Percentiles rank a stretch among this genome's conserved stretches.
Evolutionary conservation across 2,113 vertebrate genomes (phyloP).

Genomic region (Microcebus lehilahytsara): DNA sequence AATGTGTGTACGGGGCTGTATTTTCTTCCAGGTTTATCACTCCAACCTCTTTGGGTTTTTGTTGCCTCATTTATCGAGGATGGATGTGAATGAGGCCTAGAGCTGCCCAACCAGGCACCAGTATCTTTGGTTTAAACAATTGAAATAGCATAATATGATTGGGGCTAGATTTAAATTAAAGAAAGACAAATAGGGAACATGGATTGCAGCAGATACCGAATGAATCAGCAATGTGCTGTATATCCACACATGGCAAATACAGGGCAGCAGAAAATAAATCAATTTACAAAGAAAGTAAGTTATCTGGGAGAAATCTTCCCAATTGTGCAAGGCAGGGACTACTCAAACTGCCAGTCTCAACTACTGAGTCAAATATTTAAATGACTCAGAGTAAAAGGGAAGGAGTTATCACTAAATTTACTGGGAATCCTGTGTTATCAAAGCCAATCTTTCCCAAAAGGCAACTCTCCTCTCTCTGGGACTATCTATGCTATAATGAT

Average conservation of each 20-base stretch:
- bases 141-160: neutral
- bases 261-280: neutral
- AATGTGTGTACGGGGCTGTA: fast-evolving
- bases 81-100: neutral
- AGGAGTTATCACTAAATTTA: neutral
- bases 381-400: neutral
- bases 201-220: neutral
- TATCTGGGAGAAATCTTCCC: neutral
- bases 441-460: neutral
- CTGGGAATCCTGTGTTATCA: no score
- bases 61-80: neutral
- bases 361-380: neutral
- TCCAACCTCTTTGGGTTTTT: neutral
- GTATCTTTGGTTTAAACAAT: neutral
- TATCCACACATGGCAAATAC: neutral
- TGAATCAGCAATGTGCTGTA: neutral
- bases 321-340: neutral
- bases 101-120: neutral
- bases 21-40: neutral
- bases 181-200: neutral
- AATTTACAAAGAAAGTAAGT: neutral
- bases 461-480: no score
- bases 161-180: neutral
- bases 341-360: neutral
- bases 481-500: neutral